Evolutionary conservation across 2,113 vertebrate genomes (phyloP).

Genomic region (Alligator sinensis): DNA sequence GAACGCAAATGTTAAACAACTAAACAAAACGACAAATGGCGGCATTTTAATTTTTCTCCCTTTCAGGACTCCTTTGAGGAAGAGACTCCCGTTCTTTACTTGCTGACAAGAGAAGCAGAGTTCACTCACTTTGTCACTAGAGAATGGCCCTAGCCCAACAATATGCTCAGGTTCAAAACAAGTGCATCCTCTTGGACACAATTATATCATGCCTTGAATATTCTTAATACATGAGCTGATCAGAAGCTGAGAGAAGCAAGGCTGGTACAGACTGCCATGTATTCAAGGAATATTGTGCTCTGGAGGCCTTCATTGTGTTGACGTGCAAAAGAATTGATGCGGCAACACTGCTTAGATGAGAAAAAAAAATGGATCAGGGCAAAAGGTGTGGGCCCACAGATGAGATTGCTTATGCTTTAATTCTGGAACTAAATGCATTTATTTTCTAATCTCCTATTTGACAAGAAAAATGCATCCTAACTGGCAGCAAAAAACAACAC

Average conservation of each 20-base stretch:
- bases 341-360: neutral
- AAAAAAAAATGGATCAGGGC: neutral
- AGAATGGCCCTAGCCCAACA: neutral
- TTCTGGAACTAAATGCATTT: neutral
- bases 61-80: neutral
- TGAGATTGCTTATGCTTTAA: slow-evolving; percentile 4
- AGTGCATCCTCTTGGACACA: neutral
- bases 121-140: neutral
- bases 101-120: neutral
- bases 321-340: neutral
- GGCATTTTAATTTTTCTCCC: neutral
- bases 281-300: neutral
- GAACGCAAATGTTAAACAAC: neutral
- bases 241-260: neutral
- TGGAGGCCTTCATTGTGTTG: neutral
- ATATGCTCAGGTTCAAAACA: neutral
- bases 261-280: neutral
- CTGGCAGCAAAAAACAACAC: neutral
- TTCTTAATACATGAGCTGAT: neutral
- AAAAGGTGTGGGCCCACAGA: neutral
- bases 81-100: neutral
- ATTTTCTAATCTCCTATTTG: neutral
- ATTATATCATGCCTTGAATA: neutral
- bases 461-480: slow-evolving; percentile 15
- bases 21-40: neutral